Base-by-base conservation (phyloP, 2,888 invertebrate species). In the Ophraella communa region DNA sequence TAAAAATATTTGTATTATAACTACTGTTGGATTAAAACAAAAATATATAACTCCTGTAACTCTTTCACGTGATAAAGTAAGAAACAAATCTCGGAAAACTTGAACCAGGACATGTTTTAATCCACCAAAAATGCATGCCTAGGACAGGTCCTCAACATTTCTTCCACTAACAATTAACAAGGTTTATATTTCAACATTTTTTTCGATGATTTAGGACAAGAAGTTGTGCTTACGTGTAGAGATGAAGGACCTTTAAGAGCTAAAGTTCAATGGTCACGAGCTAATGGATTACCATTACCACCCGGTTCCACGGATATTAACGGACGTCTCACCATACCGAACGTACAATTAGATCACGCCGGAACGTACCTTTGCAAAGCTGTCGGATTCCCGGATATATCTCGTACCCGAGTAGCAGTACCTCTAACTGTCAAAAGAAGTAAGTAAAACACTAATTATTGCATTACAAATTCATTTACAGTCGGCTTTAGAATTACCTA, bases 171-270 rank as follows among this genome's bases (percentile, higher is more conserved):
- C 5, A 5, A 39, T 39, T 5, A 39, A 7, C 14, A 14, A 17
- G 39, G 14, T 39, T 14, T 39, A 39, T 7, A 39, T 39, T 17
- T 39, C 14, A 7, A 17, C 17, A 7, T 2, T 17, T 17, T 39
- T 33, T 20, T 42, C 14, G 14, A 7, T n/a, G 30, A 24, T 39
- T 17, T 73, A 95, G 96, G 93, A 81, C 91, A 93, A 44, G 95
- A 96, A 82, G 96, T 96, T 39, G 94, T 95, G 33, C 94, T 96
- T 86, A 92, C 91, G 83, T 97, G 97, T 79, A 90, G 95, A 70
- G 95, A 96, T 77, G 94, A 94, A 82, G 94, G 96, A n/a, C 87
- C 87, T 0, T 79, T 87, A 0, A 86, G 95, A 59, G 91, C 92
- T 2, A 85, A 85, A 55, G 93, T 96, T 4, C 86, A 86, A 33